phyloP scores from a whole-genome alignment of 2,113 vertebrate species.

The Hippopotamus amphibius region DNA sequence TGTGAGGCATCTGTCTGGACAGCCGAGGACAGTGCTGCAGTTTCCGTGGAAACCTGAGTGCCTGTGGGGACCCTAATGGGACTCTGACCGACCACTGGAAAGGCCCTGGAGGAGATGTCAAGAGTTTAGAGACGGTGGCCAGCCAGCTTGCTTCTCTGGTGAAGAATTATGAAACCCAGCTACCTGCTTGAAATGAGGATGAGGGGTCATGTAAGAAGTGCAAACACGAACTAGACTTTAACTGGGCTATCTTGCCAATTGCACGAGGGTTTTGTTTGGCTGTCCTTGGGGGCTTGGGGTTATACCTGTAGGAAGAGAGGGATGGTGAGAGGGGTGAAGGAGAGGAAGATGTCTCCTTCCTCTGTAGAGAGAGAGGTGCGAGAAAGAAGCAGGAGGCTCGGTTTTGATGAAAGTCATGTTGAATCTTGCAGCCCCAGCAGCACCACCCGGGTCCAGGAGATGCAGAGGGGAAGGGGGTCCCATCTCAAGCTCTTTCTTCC shows the following conservation, averaged over 20 bases:
- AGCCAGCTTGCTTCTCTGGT: neutral
- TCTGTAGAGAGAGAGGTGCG: too few species aligned
- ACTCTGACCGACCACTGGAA: neutral
- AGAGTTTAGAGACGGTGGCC: neutral
- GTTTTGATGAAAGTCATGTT: neutral
- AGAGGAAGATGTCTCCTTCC: neutral
- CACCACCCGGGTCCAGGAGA: neutral
- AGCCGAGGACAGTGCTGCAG: neutral
- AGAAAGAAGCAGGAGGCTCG: neutral
- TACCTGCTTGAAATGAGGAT: neutral
- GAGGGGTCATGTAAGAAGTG: neutral
- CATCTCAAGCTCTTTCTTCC: too few species aligned
- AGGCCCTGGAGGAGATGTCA: neutral
- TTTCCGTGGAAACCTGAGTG: slow-evolving; percentile 29
- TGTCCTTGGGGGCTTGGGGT: too few species aligned
- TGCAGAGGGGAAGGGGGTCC: accelerated
- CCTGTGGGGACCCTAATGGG: neutral
- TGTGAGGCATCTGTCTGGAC: neutral
- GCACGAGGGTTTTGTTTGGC: neutral
- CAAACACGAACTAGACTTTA: neutral
- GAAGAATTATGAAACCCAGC: neutral
- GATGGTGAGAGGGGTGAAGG: too few species aligned
- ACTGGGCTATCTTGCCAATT: neutral
- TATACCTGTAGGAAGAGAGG: neutral
- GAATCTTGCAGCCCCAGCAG: neutral